Conservation (phyloP, 2,888 invertebrate genomes). For the Harpagoxenus sublaevis region DNA sequence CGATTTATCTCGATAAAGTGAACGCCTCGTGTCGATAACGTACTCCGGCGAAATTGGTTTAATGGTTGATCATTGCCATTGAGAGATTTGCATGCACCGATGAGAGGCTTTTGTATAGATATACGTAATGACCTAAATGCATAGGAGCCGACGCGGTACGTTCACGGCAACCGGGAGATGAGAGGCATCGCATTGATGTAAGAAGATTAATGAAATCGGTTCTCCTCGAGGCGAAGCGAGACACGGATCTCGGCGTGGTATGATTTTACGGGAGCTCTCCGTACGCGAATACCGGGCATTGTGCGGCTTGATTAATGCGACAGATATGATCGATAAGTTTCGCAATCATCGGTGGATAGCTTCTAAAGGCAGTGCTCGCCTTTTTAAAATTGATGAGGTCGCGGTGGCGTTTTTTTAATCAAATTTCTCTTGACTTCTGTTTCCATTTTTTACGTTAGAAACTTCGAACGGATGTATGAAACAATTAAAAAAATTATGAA, state of each 20-base stretch:
- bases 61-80: conserved; percentile 27
- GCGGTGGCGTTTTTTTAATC: background rate
- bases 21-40: background rate
- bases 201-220: conserved; percentile 54
- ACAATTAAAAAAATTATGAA: background rate
- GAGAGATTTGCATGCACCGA: conserved; percentile 39
- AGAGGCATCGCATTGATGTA: conserved; percentile 43
- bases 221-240: conserved; percentile 18
- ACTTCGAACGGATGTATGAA: background rate
- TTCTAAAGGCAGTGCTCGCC: background rate
- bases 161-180: conserved; percentile 16
- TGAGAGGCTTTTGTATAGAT: conserved; percentile 26
- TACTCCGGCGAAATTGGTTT: conserved; percentile 3
- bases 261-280: conserved; percentile 42
- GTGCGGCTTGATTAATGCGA: conserved; percentile 53
- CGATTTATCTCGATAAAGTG: background rate
- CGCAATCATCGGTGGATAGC: conserved; percentile 18
- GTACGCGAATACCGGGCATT: conserved; percentile 18
- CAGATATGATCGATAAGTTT: conserved; percentile 51
- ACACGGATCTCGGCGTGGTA: background rate
- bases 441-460: background rate
- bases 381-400: conserved; percentile 4
- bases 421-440: conserved; percentile 10
- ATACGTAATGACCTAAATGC: conserved; percentile 40
- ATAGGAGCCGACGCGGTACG: conserved; percentile 12